These are phyloP conservation scores for Kryphioiulus occultus DNA, from an alignment of 2,888 invertebrate genomes.

Conservation along the genomic window DNA sequence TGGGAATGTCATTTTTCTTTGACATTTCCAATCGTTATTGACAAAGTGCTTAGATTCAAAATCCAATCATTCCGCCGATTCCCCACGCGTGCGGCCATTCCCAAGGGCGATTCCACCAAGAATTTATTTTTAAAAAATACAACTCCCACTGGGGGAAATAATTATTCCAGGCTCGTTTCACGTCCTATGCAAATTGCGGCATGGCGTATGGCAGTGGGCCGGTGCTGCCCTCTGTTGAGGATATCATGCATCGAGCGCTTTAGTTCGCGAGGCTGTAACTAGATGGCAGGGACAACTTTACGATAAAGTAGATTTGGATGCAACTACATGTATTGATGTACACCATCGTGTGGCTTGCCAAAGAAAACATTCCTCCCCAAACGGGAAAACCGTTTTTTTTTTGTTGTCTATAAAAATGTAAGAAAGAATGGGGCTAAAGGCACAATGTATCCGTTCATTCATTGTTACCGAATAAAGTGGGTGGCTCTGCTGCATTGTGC, in stretches of 20 bases:
- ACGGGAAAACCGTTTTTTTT: background rate
- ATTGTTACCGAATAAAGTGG: background rate
- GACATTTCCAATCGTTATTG: slow-evolving; percentile 15
- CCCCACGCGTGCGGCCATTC: background rate
- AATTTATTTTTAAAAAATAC: background rate
- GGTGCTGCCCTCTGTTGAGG: background rate
- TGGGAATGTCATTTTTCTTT: slow-evolving; percentile 10
- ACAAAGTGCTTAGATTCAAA: slow-evolving; percentile 15
- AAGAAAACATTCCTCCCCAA: background rate
- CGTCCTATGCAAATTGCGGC: background rate
- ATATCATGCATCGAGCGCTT: background rate
- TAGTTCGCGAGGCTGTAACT: background rate
- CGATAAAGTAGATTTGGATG: no score
- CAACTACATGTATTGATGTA: no score
- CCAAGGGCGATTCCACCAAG: background rate
- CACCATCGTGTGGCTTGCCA: background rate
- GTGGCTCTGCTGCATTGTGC: background rate
- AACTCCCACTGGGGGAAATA: background rate
- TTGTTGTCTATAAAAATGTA: slow-evolving; percentile 13
- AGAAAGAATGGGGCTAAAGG: slow-evolving; percentile 13
- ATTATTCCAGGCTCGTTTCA: background rate
- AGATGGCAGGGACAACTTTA: background rate
- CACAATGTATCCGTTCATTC: background rate
- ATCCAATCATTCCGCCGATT: slow-evolving; percentile 14
- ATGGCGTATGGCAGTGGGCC: background rate